These are phyloP conservation scores for Parnassius orleans DNA, from an alignment of 2,888 invertebrate species.

Conservation along the genomic window DNA sequence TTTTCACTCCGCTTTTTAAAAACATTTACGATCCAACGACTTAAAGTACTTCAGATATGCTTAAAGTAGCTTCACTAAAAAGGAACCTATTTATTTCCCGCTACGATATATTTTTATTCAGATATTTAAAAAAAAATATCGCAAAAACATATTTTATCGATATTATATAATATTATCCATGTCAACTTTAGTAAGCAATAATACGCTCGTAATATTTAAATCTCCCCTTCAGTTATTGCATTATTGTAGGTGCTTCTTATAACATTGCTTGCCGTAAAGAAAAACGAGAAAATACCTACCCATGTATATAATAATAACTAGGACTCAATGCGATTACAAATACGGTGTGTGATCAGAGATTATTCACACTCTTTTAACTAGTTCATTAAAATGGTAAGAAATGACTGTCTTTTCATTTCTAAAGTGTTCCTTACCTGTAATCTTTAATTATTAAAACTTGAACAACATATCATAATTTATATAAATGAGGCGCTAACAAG, in stretches of 20 bases:
- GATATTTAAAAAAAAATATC: too few species aligned
- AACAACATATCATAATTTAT: conserved; percentile 1
- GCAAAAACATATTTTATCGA: neutral
- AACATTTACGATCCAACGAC: conserved; percentile 24
- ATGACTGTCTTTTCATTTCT: conserved; percentile 1
- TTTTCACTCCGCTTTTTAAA: conserved; percentile 22
- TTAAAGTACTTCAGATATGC: conserved; percentile 15
- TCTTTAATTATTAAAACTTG: conserved; percentile 30
- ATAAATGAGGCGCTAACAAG: conserved; percentile 32
- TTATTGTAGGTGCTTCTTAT: conserved; percentile 46
- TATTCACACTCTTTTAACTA: conserved; percentile 48
- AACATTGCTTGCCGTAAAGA: conserved; percentile 35
- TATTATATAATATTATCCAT: conserved; percentile 7
- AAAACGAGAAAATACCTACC: conserved; percentile 19
- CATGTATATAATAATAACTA: conserved; percentile 40
- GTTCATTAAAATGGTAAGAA: conserved; percentile 22
- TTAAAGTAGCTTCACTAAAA: conserved; percentile 8
- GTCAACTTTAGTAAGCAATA: conserved; percentile 13
- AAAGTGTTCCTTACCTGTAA: conserved; percentile 13
- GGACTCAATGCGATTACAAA: conserved; percentile 39
- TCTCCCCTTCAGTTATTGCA: conserved; percentile 41
- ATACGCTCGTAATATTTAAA: conserved; percentile 54
- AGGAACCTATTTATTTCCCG: neutral
- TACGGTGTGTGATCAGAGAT: conserved; percentile 39
- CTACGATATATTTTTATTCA: too few species aligned